These are phyloP conservation scores for Athene noctua DNA, from an alignment of 2,113 vertebrate species.

Conservation along the genomic window DNA sequence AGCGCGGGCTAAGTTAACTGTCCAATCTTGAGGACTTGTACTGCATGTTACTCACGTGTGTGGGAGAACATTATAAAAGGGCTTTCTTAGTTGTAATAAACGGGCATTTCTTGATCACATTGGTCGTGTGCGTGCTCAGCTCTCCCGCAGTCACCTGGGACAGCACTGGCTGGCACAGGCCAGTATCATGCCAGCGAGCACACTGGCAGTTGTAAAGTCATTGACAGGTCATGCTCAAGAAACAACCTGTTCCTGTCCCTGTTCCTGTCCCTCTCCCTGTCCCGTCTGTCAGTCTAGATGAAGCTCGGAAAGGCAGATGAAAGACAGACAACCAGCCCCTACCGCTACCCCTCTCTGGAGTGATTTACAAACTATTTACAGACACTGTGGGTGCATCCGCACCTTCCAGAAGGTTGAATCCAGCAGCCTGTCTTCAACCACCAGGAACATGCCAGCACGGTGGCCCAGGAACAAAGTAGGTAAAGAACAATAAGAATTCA, in stretches of 20 bases:
- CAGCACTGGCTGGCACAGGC: background rate
- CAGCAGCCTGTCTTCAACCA: background rate
- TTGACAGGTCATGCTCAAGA: background rate
- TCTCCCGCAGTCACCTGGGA: background rate
- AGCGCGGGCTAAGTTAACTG: too few species aligned
- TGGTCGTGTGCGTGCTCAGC: too few species aligned
- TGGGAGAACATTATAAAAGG: too few species aligned
- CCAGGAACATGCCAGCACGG: background rate
- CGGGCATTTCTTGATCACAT: too few species aligned
- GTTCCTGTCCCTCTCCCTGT: background rate
- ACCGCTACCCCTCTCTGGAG: background rate
- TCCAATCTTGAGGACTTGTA: too few species aligned
- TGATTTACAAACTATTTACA: background rate
- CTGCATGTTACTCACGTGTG: too few species aligned
- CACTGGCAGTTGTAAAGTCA: rapidly evolving
- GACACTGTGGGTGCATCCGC: background rate
- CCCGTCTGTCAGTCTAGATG: background rate
- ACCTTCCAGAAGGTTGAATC: background rate
- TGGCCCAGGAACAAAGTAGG: background rate
- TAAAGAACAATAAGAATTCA: background rate
- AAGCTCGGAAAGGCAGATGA: background rate
- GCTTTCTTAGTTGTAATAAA: too few species aligned
- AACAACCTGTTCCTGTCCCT: background rate
- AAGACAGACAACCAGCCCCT: background rate
- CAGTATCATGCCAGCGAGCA: background rate